Conservation (phyloP, 2,888 invertebrate species). For the Torymus texanus region DNA sequence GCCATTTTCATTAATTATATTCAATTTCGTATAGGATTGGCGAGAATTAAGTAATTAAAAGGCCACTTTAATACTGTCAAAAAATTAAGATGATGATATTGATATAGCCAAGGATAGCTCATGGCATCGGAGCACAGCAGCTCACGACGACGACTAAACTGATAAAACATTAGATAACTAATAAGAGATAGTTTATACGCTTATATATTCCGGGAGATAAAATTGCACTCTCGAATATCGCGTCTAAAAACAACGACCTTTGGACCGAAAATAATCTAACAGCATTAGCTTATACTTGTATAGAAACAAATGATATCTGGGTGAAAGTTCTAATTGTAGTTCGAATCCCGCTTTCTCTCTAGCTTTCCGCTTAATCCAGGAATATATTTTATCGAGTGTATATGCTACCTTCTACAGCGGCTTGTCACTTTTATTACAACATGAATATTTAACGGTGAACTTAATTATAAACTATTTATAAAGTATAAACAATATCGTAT, state of each 20-base stretch:
- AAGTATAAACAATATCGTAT: no score
- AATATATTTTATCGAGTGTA: no score
- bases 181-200: constrained; percentile 13
- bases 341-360: no score
- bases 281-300: constrained; percentile 1
- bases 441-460: no score
- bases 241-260: constrained; percentile 8
- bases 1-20: not conserved
- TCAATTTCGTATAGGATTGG: not conserved
- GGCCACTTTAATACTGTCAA: not conserved
- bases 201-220: constrained; percentile 17
- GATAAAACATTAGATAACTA: constrained; percentile 32
- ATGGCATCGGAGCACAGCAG: no score
- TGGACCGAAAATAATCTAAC: not conserved
- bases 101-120: constrained; percentile 3
- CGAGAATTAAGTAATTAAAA: not conserved
- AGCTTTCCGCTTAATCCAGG: no score
- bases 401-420: no score
- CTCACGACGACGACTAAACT: not conserved
- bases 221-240: constrained; percentile 10
- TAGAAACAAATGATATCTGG: not conserved
- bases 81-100: constrained; percentile 16
- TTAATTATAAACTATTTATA: no score
- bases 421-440: no score
- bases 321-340: not conserved